Percentiles rank a stretch among this genome's conserved stretches.
Conservation (phyloP, 2,113 vertebrate genomes). For the Columba janthina region DNA sequence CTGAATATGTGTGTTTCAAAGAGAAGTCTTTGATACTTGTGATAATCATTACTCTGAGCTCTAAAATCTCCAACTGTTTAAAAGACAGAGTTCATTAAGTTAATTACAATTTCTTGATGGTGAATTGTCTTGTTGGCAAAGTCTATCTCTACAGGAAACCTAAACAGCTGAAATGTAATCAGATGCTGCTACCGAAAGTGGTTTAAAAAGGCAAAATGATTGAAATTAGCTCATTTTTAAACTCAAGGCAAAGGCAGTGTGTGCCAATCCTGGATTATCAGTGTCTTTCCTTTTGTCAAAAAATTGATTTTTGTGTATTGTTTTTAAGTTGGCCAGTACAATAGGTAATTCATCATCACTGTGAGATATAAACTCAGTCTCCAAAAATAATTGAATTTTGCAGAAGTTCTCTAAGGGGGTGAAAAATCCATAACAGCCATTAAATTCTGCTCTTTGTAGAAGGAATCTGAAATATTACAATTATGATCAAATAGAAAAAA, state of each 20-base stretch:
- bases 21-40: conserved; percentile 44
- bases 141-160: conserved; percentile 27
- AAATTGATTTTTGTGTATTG: conserved; percentile 72
- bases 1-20: conserved; percentile 23
- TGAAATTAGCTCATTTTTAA: conserved; percentile 23
- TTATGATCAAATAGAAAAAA: background rate
- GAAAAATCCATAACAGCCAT: conserved; percentile 59
- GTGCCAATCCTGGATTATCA: background rate
- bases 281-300: conserved; percentile 57
- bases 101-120: conserved; percentile 69
- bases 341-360: conserved; percentile 62
- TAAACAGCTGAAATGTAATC: conserved; percentile 46
- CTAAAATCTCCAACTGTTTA: conserved; percentile 51
- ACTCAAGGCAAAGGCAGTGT: background rate
- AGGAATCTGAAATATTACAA: conserved; percentile 35
- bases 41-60: conserved; percentile 37
- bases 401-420: conserved; percentile 65
- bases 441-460: conserved; percentile 58
- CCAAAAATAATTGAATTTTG: conserved; percentile 73
- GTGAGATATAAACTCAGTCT: conserved; percentile 51
- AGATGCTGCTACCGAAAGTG: conserved; percentile 1
- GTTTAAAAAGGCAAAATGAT: background rate
- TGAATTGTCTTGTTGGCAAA: conserved; percentile 44
- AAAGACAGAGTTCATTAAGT: conserved; percentile 64
- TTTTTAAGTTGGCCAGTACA: conserved; percentile 48